Percentiles rank a stretch among this genome's conserved stretches.
Evolutionary conservation across 2,888 invertebrate species (phyloP).

Genomic region (Stramonita haemastoma): DNA sequence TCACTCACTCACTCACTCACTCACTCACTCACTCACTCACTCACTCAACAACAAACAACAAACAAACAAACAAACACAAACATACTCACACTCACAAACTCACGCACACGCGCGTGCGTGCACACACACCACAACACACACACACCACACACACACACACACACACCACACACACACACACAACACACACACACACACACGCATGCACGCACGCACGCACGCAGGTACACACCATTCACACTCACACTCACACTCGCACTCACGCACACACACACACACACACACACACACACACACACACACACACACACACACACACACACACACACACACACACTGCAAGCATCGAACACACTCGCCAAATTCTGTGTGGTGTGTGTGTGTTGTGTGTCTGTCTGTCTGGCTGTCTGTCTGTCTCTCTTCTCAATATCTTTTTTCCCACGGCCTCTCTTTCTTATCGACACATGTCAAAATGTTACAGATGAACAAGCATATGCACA

Average conservation of each 20-base stretch:
- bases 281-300: neutral
- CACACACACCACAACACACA: neutral
- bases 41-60: no score
- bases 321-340: slow-evolving; percentile 14
- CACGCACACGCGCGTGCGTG: neutral
- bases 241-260: neutral
- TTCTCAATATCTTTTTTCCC: no score
- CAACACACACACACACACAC: neutral
- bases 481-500: no score
- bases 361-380: no score
- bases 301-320: slow-evolving; percentile 19
- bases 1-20: neutral
- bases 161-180: neutral
- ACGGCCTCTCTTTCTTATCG: no score
- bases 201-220: neutral
- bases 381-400: no score
- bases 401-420: no score
- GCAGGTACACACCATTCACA: neutral
- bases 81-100: slow-evolving; percentile 23
- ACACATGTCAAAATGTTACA: no score
- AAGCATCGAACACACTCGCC: no score
- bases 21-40: neutral
- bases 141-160: slow-evolving; percentile 25
- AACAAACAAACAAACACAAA: no score
- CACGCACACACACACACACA: neutral